Base-by-base conservation (phyloP, 2,797 vertebrate species). In the Hoplostethus mediterraneus region DNA sequence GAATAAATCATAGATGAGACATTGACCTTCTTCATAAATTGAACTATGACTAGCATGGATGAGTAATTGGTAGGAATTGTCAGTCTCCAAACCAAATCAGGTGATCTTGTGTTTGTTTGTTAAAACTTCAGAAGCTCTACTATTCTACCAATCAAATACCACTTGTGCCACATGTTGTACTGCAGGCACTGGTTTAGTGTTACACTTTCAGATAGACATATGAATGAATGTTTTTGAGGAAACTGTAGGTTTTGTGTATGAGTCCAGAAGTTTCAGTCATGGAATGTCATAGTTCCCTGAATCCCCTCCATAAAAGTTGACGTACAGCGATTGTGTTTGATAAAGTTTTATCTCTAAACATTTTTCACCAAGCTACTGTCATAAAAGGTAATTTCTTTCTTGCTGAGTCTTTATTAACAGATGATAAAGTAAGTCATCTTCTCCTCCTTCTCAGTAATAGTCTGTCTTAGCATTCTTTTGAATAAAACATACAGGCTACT, bases 11-110 rank as follows among this genome's bases (percentile, higher is more conserved):
- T 55, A 49, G 67, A 73, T 79, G 80, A 84, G 74, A 82, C 70
- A 60, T 82, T 81, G 78, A 77, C 63, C 86, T 31, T 75, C 25
- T 66, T 57, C 62, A 75, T 54, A 74, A 71, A 54, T 12, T 71
- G 60, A 81, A 71, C 68, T 51, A 82, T 74, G 53, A 82, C 79
- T 75, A 40, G 51, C 65, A 30, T 5, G 54, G 16, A n/a, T 84
- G 76, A 83, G 75, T 83, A 84, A 88, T 77, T 65, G 75, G 83
- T 74, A 79, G 87, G 54, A 70, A 80, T 69, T 78, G 80, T 72
- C 67, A 64, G 17, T 60, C 57, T 67, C 51, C 58, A 67, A 83
- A 71, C 58, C 28, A 28, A 3, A 49, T 60, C 14, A 11, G 6
- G 67, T 40, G 40, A 63, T 56, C 40, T 73, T 21, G 21, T 21